phyloP scores from a whole-genome alignment of 2,797 vertebrate genomes.

The Dendrocincla fuliginosa region DNA sequence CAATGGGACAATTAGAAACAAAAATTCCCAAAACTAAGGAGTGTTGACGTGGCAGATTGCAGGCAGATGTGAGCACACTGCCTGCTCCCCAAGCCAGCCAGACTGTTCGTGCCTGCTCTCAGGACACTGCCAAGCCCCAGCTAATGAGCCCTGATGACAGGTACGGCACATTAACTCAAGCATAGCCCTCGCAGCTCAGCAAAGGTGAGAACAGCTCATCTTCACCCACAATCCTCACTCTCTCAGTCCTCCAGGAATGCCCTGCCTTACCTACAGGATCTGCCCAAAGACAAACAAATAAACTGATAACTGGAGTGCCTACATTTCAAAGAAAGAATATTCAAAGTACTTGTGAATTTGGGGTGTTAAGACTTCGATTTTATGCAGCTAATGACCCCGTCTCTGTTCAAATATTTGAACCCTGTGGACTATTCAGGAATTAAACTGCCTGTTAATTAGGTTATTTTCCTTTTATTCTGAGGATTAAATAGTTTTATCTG shows the following conservation, averaged over 20 bases:
- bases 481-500: background rate
- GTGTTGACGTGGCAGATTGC: slow-evolving; percentile 25
- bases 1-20: background rate
- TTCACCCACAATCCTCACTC: background rate
- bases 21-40: background rate
- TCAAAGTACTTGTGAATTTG: background rate
- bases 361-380: background rate
- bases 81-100: slow-evolving; percentile 13
- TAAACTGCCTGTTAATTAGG: background rate
- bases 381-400: background rate
- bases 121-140: slow-evolving; percentile 23
- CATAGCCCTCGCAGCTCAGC: background rate
- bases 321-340: background rate
- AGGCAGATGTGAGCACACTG: slow-evolving; percentile 27
- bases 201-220: background rate
- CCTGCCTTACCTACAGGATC: background rate
- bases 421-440: background rate
- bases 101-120: background rate
- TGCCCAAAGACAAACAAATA: background rate
- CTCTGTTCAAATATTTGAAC: background rate
- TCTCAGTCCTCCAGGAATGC: background rate
- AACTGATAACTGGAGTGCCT: background rate
- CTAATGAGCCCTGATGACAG: slow-evolving; percentile 44
- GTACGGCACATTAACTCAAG: background rate
- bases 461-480: background rate